Base-by-base conservation (phyloP, 2,797 vertebrate species). In the Propithecus deckenii region DNA sequence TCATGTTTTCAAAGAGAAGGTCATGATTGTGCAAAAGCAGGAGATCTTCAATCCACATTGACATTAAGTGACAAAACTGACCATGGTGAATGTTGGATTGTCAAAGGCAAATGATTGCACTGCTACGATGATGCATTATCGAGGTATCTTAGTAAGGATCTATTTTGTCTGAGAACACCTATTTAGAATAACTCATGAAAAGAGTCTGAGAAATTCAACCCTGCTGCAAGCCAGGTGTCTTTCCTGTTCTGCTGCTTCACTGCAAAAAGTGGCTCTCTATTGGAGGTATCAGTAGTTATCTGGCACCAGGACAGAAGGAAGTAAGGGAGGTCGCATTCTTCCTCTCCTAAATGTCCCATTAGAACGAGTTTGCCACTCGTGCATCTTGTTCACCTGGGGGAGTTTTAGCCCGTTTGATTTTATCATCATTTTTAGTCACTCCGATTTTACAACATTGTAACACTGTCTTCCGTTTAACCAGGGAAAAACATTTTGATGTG, bases 1-100 rank as follows among this genome's bases (percentile, higher is more conserved):
- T 98, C 87, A 8, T 91, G 78, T 86, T 96, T 95, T 87, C 93
- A 92, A 91, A 96, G 93, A 94, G 61, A 76, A 88, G 94, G 93
- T 86, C 95, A 89, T 6, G 43, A 52, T 46, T 50, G 89, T 57
- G 32, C 84, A 94, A 90, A 96, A 65, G 61, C 50, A n/a, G 55
- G 46, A 94, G 69, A 89, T 87, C 61, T 67, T 96, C 84, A 55
- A 35, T 96, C 59, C 86, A 91, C 11, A 1, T n/a, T 72, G 89
- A 83, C 67, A 41, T 67, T 94, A 92, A 89, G 89, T 65, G 96
- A 95, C 94, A 89, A 92, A 86, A 84, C 50, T 52, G 93, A 94
- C 69, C 87, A 30, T 0, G 32, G 94, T 48, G 59, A 92, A 67
- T 35, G 81, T 55, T 5, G 20, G 15, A 15, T 11, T 94, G 61